Percentiles rank a stretch among this genome's conserved stretches.
phyloP scores from a whole-genome alignment of 2,888 invertebrate genomes.

The Drosophila heteroneura region DNA sequence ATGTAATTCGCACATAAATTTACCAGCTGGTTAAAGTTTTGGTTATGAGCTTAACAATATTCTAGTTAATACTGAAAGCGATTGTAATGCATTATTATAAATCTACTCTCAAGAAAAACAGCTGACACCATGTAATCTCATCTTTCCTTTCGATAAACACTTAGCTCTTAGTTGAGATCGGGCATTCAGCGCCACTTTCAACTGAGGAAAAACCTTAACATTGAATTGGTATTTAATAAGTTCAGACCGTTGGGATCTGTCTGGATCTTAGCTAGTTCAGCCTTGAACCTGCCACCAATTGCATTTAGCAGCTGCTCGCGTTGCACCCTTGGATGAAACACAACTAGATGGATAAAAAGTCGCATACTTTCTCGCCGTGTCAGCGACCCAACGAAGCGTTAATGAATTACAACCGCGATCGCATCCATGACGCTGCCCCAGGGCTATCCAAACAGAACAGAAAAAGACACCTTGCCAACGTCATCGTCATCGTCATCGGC shows the following conservation, averaged over 20 bases:
- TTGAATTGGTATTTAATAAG: not conserved
- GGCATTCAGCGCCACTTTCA: not conserved
- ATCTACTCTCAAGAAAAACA: not conserved
- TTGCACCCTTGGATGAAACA: slow-evolving; percentile 45
- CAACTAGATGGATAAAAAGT: slow-evolving; percentile 37
- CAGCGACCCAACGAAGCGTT: slow-evolving; percentile 74
- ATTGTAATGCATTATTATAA: not conserved
- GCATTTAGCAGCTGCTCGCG: slow-evolving; percentile 7
- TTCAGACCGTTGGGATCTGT: not conserved
- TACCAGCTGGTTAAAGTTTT: not conserved
- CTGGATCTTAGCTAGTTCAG: slow-evolving; percentile 38
- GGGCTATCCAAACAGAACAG: slow-evolving; percentile 25
- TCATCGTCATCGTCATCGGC: slow-evolving; percentile 54
- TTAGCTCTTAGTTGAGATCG: not conserved
- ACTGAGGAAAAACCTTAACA: not conserved
- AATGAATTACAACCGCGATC: slow-evolving; percentile 81
- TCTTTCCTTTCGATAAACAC: not conserved
- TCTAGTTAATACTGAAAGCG: not conserved
- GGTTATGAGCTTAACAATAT: not conserved
- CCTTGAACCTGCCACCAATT: slow-evolving; percentile 51
- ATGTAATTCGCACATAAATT: not conserved
- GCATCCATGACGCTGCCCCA: slow-evolving; percentile 44
- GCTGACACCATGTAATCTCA: not conserved
- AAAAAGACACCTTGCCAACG: slow-evolving; percentile 64
- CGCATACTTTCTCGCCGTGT: slow-evolving; percentile 76